A percentile compares a stretch with the other conserved stretches of the same genome.
These are phyloP conservation scores for Thecophora atra DNA, from an alignment of 2,888 invertebrate species.

Conservation along the genomic window DNA sequence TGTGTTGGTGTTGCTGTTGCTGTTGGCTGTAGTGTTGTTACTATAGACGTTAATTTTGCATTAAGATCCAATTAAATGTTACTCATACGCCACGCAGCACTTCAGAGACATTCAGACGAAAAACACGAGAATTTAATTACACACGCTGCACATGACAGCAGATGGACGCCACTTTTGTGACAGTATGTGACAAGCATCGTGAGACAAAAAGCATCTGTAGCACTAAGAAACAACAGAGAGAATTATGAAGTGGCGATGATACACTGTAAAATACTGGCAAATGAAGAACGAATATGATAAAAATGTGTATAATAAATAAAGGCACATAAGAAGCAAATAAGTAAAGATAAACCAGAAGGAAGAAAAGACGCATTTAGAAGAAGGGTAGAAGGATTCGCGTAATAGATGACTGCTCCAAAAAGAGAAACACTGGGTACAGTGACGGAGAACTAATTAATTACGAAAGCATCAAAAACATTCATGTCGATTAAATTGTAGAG, in stretches of 20 bases:
- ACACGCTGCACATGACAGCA: constrained; percentile 11
- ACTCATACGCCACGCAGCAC: constrained; percentile 21
- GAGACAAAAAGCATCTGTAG: no score
- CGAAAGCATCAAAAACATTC: no score
- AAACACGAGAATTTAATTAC: constrained; percentile 18
- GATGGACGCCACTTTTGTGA: neutral
- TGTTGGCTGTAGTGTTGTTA: neutral
- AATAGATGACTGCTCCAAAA: no score
- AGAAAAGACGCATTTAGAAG: no score
- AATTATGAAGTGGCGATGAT: neutral
- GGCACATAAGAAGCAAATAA: no score
- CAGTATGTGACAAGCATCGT: neutral
- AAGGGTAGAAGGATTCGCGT: no score
- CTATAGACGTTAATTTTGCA: neutral
- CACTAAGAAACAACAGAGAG: neutral
- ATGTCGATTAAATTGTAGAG: no score
- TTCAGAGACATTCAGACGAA: neutral
- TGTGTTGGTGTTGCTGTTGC: neutral
- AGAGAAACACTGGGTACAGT: no score
- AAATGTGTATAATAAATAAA: no score
- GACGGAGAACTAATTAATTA: no score
- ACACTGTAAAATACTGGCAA: no score
- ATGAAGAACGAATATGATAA: no score
- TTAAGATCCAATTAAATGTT: constrained; percentile 12
- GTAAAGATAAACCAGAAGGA: neutral